These are phyloP conservation scores for Netelia melanura DNA, from an alignment of 2,888 invertebrate species.

Conservation along the genomic window DNA sequence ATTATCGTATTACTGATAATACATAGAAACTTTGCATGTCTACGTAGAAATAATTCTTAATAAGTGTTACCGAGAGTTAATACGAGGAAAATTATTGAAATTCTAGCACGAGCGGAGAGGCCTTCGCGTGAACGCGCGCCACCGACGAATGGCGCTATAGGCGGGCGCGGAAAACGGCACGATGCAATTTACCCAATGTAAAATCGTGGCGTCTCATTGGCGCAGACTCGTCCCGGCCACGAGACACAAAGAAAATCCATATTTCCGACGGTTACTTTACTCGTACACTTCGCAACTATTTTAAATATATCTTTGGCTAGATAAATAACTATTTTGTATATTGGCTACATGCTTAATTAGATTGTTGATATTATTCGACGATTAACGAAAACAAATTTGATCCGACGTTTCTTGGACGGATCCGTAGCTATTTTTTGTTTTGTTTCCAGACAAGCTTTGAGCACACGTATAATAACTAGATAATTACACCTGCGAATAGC, in stretches of 20 bases:
- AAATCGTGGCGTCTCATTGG: slow-evolving; percentile 70
- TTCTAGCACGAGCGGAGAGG: background rate
- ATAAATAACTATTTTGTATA: slow-evolving; percentile 8
- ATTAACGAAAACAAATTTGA: slow-evolving; percentile 3
- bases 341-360: background rate
- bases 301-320: slow-evolving; percentile 11
- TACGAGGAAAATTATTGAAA: background rate
- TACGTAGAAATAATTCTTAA: no score
- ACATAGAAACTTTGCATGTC: no score
- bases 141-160: slow-evolving; percentile 16
- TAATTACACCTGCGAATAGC: slow-evolving; percentile 8
- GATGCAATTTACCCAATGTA: slow-evolving; percentile 14
- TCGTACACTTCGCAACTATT: slow-evolving; percentile 13
- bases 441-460: slow-evolving; percentile 32
- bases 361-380: background rate
- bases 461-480: background rate
- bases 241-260: slow-evolving; percentile 79
- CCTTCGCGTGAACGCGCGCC: background rate
- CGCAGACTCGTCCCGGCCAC: slow-evolving; percentile 75
- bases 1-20: no score
- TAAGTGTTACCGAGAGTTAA: no score
- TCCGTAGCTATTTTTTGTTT: slow-evolving; percentile 5
- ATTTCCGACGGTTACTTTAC: slow-evolving; percentile 53
- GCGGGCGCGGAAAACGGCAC: slow-evolving; percentile 19
- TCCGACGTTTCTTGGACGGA: background rate